Conservation (phyloP, 1,140 invertebrate genomes). For the Coptotermes formosanus region DNA sequence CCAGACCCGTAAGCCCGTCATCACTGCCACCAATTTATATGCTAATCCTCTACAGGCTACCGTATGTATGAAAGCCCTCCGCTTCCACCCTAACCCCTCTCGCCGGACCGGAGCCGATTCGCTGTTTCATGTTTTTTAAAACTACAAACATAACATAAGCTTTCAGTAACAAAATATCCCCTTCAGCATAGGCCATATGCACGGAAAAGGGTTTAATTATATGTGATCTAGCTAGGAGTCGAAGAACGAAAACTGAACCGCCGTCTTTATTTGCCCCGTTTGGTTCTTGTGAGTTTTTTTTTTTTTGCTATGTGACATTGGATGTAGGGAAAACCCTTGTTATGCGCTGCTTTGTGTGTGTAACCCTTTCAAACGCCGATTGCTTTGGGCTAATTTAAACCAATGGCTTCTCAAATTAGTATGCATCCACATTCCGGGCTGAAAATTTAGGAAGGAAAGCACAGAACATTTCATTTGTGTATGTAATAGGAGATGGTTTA, state of each 20-base stretch:
- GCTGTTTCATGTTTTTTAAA: background rate
- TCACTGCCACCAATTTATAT: slow-evolving; percentile 6
- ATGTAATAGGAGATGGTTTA: too few relatives aligned
- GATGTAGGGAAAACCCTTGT: background rate
- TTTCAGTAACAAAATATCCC: background rate
- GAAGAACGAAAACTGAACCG: background rate
- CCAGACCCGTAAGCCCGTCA: background rate
- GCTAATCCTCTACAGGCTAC: background rate
- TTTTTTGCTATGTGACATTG: background rate
- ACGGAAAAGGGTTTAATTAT: background rate
- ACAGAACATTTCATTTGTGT: too few relatives aligned
- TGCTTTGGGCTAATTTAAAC: background rate
- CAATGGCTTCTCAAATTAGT: background rate
- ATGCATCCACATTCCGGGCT: background rate
- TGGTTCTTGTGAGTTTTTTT: background rate
- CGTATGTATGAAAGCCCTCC: background rate
- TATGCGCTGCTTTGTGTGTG: background rate
- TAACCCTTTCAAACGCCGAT: background rate
- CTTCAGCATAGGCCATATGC: background rate
- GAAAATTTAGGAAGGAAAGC: too few relatives aligned
- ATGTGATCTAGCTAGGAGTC: background rate
- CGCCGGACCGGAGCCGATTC: background rate
- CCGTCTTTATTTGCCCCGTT: background rate
- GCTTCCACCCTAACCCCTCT: background rate
- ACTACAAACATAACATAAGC: background rate